Base-by-base conservation (phyloP, 2,888 invertebrate species). In the Meloe dianella region DNA sequence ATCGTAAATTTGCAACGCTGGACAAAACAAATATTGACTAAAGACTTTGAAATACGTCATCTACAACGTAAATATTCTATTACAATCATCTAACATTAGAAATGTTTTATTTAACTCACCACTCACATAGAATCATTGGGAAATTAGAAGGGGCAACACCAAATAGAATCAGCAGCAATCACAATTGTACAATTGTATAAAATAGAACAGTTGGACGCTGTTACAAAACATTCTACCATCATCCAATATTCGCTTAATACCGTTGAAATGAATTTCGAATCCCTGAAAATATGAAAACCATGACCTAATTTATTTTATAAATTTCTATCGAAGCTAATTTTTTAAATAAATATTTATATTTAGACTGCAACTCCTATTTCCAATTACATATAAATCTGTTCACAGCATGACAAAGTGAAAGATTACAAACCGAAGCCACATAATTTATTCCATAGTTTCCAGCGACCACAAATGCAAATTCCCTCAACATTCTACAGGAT, bases 1-100 rank as follows among this genome's bases (percentile, higher is more conserved):
- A 71, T 74, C 74, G 71, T 74, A 74, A 74, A 68, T 65, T 68
- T 32, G 12, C 38, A 8, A 35, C 24, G 35, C 20, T n/a, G 27
- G 14, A 60, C 60, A 41, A 9, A 29, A 51, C n/a, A 57, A 57
- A 57, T 61, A 65, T 61, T 61, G 35, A 35, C 54, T 22, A 10
- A 22, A 7, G n/a, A 47, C 24, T 29, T 38, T 20, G 7, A 54
- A 27, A 30, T 64, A 38, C 22, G 54, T 64, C 38, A 57, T 24
- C 29, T 8, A 29, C 41, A 35, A 12, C 10, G 54, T 35, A 24
- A 60, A 29, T 10, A 60, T 60, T 63, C 35, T 57, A 14, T 32
- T 47, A 17, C 14, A 47, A 17, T 47, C 20, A 9, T 20, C 47
- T 24, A 54, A 54, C 24, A 24, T 47, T 29, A 9, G 17, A 35